Percentiles rank a stretch among this genome's conserved stretches.
Evolutionary conservation across 2,888 invertebrate species (phyloP).

Genomic region (Colostygia pectinataria): DNA sequence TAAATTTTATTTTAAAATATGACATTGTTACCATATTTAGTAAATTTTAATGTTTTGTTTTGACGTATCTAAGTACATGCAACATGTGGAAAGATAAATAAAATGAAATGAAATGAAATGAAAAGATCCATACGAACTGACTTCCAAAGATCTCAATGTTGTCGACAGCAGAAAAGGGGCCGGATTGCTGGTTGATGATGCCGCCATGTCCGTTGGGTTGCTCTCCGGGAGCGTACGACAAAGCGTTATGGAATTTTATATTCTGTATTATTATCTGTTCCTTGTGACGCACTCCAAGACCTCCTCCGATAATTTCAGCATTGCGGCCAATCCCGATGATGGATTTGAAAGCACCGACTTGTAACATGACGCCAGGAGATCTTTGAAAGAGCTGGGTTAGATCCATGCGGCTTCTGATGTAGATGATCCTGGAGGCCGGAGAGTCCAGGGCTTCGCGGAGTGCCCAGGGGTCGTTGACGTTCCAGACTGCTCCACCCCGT

Average conservation of each 20-base stretch:
- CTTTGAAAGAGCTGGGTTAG: slow-evolving; percentile 12
- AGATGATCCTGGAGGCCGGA: slow-evolving; percentile 10
- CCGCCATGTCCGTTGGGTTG: slow-evolving; percentile 26
- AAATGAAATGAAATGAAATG: no score
- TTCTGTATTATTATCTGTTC: slow-evolving; percentile 22
- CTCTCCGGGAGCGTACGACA: slow-evolving; percentile 25
- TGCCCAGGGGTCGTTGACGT: slow-evolving; percentile 25
- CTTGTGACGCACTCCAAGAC: background rate
- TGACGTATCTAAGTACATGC: no score
- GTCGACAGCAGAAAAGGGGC: slow-evolving; percentile 20
- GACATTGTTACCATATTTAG: no score
- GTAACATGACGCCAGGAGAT: slow-evolving; percentile 20
- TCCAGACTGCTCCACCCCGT: slow-evolving; percentile 24
- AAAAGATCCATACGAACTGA: slow-evolving; percentile 15
- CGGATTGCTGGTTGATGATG: slow-evolving; percentile 14
- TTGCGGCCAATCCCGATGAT: slow-evolving; percentile 17
- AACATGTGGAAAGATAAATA: no score
- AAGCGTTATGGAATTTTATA: slow-evolving; percentile 22
- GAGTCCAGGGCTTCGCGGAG: slow-evolving; percentile 14
- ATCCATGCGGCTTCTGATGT: slow-evolving; percentile 27
- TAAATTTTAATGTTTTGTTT: no score
- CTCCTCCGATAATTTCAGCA: slow-evolving; percentile 25
- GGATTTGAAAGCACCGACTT: slow-evolving; percentile 14
- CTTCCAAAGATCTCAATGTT: slow-evolving; percentile 10
- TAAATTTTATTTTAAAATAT: no score